Evolutionary conservation across 1,140 invertebrate species (phyloP), one percentile per base, ranked within the genome.

Genomic region (Zaprionus nigranus): DNA sequence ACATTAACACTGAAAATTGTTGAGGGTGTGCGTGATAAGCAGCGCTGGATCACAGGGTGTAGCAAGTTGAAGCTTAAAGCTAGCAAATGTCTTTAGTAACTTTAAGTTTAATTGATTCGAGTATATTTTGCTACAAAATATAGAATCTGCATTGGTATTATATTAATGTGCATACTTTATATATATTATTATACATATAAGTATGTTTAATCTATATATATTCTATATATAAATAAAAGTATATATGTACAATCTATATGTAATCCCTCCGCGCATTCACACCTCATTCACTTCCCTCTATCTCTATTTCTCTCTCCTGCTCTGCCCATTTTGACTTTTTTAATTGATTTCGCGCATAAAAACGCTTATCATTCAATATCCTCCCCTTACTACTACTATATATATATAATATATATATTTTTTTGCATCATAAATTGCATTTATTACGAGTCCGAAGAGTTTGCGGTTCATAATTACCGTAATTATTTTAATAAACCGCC

Each of bases 401-500:
- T 22, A 46, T 22, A 49, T 22, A 49, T 12, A 49, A 26, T 26
- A 26, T 26, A 5, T 26, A 26, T 26, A 40, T 0, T 51, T 51
- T 12, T 51, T 22, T 71, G 68, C 77, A 65, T 65, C 69, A 75
- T 85, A 83, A 88, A 87, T 84, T 68, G 78, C 70, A 81, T 78
- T 84, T 80, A 88, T 78, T 80, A 83, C 72, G 66, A 75, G 57
- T 49, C 38, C 40, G 40, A 53, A n/a, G 61, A 22, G 64, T 40
- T 54, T 46, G 66, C 59, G 67, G 78, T 73, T 68, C 63, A 74
- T 85, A 90, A 90, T 90, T 90, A 90, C 85, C 85, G 90, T 90
- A 90, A 90, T 90, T 90, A 90, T 90, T 90, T 90, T 90, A 90
- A 90, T 90, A 90, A 90, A 88, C 85, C 81, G 75, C 78, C 67